A percentile compares a stretch with the other conserved stretches of the same genome.
These are phyloP conservation scores for Fissipunctia ypsillon DNA, from an alignment of 2,888 invertebrate species.

Conservation along the genomic window DNA sequence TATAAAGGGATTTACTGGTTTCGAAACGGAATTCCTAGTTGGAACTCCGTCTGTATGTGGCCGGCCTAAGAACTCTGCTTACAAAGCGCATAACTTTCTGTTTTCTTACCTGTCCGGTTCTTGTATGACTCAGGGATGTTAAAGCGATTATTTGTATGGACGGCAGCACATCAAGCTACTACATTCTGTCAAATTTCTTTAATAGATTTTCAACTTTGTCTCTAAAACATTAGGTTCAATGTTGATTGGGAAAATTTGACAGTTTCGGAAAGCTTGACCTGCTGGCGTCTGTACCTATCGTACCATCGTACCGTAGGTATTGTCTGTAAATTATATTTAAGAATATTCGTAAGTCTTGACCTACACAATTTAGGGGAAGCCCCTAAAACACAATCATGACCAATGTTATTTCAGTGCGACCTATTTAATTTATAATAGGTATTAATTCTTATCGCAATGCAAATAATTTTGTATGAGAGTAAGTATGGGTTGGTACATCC, in stretches of 20 bases:
- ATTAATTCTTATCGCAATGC: not conserved
- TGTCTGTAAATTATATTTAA: not conserved
- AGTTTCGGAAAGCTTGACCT: too few relatives aligned
- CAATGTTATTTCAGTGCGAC: not conserved
- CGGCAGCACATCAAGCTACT: too few relatives aligned
- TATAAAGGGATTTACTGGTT: too few relatives aligned
- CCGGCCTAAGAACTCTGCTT: not conserved
- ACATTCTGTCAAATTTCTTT: too few relatives aligned
- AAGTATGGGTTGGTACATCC: not conserved
- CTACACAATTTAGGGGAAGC: not conserved
- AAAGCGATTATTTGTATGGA: not conserved
- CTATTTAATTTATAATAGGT: not conserved
- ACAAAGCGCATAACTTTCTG: not conserved
- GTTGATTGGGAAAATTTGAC: too few relatives aligned
- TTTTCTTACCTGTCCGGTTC: not conserved
- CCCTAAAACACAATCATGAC: not conserved
- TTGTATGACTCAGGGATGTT: conserved; percentile 12
- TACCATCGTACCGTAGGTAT: too few relatives aligned
- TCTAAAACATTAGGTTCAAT: too few relatives aligned
- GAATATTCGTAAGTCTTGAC: not conserved
- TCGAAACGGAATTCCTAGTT: too few relatives aligned
- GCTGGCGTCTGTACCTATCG: not conserved
- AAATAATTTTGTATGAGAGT: not conserved
- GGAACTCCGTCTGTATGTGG: too few relatives aligned
- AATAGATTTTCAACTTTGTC: too few relatives aligned